phyloP scores from a whole-genome alignment of 2,113 vertebrate species.

The Pterocles gutturalis region DNA sequence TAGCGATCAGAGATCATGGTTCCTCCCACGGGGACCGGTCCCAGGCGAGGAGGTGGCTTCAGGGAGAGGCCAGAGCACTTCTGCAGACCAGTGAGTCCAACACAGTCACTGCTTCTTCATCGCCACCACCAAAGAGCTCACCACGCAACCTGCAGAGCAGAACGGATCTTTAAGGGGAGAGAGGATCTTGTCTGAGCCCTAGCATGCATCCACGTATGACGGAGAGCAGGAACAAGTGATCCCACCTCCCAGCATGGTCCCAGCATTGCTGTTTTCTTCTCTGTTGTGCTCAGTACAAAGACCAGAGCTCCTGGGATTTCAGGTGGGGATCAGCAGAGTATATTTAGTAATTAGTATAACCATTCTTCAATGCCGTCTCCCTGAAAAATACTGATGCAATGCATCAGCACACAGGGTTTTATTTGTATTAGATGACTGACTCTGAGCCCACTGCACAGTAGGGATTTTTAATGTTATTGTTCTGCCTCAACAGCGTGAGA shows the following conservation, averaged over 20 bases:
- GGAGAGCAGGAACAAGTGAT: constrained; percentile 35
- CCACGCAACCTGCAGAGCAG: background rate
- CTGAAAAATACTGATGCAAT: background rate
- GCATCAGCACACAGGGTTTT: background rate
- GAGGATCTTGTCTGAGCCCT: background rate
- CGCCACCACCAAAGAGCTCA: background rate
- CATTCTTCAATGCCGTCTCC: constrained; percentile 16
- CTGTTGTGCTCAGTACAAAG: constrained; percentile 14
- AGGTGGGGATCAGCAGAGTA: constrained; percentile 16
- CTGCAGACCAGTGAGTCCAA: background rate
- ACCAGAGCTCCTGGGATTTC: constrained; percentile 33
- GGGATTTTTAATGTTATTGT: constrained; percentile 21
- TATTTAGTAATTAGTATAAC: background rate
- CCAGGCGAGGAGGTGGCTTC: rapidly evolving
- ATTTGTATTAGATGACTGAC: constrained; percentile 1
- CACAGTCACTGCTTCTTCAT: background rate
- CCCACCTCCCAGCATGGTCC: background rate
- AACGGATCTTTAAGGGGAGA: background rate
- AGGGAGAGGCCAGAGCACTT: background rate
- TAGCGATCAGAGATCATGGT: background rate
- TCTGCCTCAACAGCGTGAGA: background rate
- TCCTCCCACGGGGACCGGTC: background rate
- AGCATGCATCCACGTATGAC: background rate
- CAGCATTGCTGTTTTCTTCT: constrained; percentile 30
- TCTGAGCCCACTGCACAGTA: background rate